These are phyloP conservation scores for Parapsyche elsis DNA, from an alignment of 1,140 invertebrate genomes.

Conservation along the genomic window DNA sequence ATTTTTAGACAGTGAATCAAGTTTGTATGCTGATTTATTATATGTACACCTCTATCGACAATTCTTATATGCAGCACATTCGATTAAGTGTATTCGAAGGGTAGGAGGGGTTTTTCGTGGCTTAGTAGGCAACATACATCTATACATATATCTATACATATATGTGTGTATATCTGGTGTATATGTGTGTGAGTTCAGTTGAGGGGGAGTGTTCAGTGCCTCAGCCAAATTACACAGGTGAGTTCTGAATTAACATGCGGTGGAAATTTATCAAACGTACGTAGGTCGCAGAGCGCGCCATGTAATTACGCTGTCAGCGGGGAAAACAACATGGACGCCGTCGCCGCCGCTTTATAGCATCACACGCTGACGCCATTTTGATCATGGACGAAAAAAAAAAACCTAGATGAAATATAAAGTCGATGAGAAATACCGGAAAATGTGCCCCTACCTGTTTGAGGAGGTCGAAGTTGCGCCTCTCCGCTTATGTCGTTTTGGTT, in stretches of 20 bases:
- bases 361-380: conserved; percentile 23
- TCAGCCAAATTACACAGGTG: conserved; percentile 42
- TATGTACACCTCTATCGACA: no score
- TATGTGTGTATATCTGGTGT: neutral
- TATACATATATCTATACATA: neutral
- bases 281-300: conserved; percentile 32
- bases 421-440: no score
- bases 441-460: no score
- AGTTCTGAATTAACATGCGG: conserved; percentile 42
- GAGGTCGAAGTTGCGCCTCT: no score
- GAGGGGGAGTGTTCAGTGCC: conserved; percentile 27
- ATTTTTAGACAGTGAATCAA: no score
- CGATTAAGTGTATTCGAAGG: no score
- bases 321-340: conserved; percentile 42
- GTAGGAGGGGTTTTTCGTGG: no score
- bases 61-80: no score
- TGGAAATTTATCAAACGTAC: conserved; percentile 46
- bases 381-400: neutral
- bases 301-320: conserved; percentile 44
- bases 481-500: no score
- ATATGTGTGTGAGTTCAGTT: neutral
- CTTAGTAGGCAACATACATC: neutral
- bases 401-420: no score
- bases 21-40: no score
- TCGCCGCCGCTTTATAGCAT: conserved; percentile 16